These are phyloP conservation scores for Micropoecilia bifurca DNA, from an alignment of 2,797 vertebrate species.

Conservation along the genomic window DNA sequence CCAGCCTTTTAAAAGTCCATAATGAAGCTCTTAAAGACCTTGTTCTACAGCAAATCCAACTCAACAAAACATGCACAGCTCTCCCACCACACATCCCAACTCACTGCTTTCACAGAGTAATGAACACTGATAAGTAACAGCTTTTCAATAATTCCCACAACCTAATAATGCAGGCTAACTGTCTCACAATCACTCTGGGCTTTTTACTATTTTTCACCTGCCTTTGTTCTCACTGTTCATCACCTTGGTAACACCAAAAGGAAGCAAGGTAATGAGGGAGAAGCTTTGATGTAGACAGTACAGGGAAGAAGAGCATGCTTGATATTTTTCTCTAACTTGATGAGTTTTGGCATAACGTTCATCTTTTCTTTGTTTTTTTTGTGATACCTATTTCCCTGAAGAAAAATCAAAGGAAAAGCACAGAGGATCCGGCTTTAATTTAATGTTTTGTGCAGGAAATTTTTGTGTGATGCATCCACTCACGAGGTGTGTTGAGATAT, in stretches of 20 bases:
- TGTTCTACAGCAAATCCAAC: conserved; percentile 11
- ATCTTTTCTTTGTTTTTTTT: conserved; percentile 11
- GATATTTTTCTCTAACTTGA: conserved; percentile 20
- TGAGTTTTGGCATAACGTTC: conserved; percentile 18
- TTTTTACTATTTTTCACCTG: conserved; percentile 24
- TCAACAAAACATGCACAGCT: conserved; percentile 40
- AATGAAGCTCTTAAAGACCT: conserved; percentile 31
- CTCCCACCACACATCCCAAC: conserved; percentile 17
- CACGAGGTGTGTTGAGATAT: background rate
- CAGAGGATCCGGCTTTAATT: background rate
- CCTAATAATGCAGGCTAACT: conserved; percentile 49
- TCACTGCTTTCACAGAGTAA: conserved; percentile 47
- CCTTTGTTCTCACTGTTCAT: conserved; percentile 36
- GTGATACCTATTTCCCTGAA: background rate
- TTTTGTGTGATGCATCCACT: background rate
- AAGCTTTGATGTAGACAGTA: conserved; percentile 30
- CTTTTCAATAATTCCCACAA: conserved; percentile 45
- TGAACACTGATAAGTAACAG: conserved; percentile 60
- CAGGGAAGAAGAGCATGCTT: conserved; percentile 2
- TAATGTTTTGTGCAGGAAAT: background rate
- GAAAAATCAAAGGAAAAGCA: background rate
- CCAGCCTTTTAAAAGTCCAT: conserved; percentile 33
- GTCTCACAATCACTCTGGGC: conserved; percentile 19
- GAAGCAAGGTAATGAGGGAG: conserved; percentile 20
- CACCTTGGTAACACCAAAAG: conserved; percentile 41